A percentile compares a stretch with the other conserved stretches of the same genome.
These are phyloP conservation scores for Drosophila melanica DNA, from an alignment of 1,140 invertebrate species.

Conservation along the genomic window DNA sequence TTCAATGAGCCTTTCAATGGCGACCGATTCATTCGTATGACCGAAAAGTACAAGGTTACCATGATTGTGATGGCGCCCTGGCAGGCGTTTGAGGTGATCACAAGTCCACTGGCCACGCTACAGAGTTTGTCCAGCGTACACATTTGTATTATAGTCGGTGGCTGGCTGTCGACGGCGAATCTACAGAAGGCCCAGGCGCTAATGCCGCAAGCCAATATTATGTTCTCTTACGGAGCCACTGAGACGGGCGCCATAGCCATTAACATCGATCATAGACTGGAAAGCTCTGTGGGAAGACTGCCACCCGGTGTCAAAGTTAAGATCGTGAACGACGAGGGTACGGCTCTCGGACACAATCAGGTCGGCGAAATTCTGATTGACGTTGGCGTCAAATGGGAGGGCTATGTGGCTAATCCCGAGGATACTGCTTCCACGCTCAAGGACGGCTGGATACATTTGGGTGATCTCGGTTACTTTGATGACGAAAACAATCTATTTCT, in stretches of 20 bases:
- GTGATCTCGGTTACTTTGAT: constrained; percentile 87
- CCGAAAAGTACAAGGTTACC: constrained; percentile 57
- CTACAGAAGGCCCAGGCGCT: constrained; percentile 45
- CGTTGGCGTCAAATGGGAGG: constrained; percentile 53
- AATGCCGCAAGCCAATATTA: constrained; percentile 29
- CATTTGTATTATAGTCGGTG: constrained; percentile 40
- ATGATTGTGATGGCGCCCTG: constrained; percentile 55
- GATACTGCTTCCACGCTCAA: constrained; percentile 57
- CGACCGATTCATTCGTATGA: constrained; percentile 27
- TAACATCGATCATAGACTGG: constrained; percentile 35
- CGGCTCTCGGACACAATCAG: constrained; percentile 42
- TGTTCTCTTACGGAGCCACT: constrained; percentile 64
- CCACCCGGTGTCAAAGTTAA: constrained; percentile 61
- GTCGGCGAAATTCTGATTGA: constrained; percentile 69
- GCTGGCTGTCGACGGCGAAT: constrained; percentile 37
- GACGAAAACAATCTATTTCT: constrained; percentile 85
- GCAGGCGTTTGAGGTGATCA: constrained; percentile 65
- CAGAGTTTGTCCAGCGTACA: constrained; percentile 37
- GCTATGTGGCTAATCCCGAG: constrained; percentile 59
- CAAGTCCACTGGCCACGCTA: constrained; percentile 38
- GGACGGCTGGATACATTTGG: constrained; percentile 87
- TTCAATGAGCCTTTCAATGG: constrained; percentile 58
- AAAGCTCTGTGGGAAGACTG: constrained; percentile 56
- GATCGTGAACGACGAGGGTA: constrained; percentile 72
- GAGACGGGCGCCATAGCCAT: constrained; percentile 49